A percentile compares a stretch with the other conserved stretches of the same genome.
Evolutionary conservation across 2,797 vertebrate genomes (phyloP).

Genomic region (Danio jaintianensis): DNA sequence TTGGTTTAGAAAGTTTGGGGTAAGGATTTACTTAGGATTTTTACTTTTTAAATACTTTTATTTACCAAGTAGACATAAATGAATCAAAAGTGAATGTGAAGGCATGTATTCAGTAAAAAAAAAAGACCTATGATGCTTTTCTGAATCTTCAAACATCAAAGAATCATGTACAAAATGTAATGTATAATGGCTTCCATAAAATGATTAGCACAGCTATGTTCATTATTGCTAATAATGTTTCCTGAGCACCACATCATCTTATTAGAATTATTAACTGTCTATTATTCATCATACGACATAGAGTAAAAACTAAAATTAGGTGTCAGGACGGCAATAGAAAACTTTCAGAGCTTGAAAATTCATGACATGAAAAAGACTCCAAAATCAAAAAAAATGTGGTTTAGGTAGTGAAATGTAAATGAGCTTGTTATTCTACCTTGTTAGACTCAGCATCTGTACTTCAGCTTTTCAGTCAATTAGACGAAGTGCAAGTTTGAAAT

Average conservation of each 20-base stretch:
- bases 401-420: constrained; percentile 45
- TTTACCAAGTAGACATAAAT: too few species aligned
- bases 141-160: too few species aligned
- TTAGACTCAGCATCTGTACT: constrained; percentile 39
- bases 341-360: not conserved
- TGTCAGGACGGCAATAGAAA: constrained; percentile 11
- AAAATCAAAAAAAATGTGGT: constrained; percentile 19
- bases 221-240: too few species aligned
- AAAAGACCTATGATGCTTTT: too few species aligned
- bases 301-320: not conserved
- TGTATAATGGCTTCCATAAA: too few species aligned
- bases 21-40: too few species aligned
- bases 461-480: constrained; percentile 23
- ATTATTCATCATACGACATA: not conserved
- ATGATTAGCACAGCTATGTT: not conserved
- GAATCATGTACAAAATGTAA: too few species aligned
- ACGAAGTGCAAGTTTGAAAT: constrained; percentile 19
- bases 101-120: too few species aligned
- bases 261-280: not conserved
- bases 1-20: too few species aligned
- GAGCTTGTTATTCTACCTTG: constrained; percentile 41
- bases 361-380: not conserved
- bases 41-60: too few species aligned
- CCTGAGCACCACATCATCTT: too few species aligned
- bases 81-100: too few species aligned